Base-by-base conservation (phyloP, 2,888 invertebrate genomes). In the Xanthostigma xanthostigma region DNA sequence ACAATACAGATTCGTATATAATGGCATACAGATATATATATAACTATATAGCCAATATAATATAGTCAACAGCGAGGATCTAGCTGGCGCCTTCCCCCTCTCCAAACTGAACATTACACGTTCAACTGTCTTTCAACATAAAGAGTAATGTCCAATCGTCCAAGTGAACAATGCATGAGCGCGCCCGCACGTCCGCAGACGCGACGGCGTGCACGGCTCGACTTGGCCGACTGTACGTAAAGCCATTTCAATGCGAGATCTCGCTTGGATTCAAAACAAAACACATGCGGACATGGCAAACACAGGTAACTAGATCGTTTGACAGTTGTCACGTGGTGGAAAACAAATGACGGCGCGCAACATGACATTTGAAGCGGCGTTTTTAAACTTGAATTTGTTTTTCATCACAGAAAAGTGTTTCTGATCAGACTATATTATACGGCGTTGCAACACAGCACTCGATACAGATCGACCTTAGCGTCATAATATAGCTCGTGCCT, bases 241-340 rank as follows among this genome's bases (percentile, higher is more conserved):
- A 66, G 64, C 64, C 63, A 67, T 67, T 67, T 65, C 64, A 66
- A 66, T 66, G 66, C 66, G 64, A 62, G 62, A 65, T 65, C 63
- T 64, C 65, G 65, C 64, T 65, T 64, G 65, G 40, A 48, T 66
- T 67, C 66, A 66, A 67, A 67, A 67, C 67, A 67, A 67, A 67
- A 67, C 67, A 66, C 65, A 66, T 66, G 66, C 65, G 62, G 63
- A 64, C 64, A 64, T 64, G 61, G 61, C 34, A 42, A 17, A 13
- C 64, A 64, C 63, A 66, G 64, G 65, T 64, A 65, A 65, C 64
- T 62, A 64, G 64, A 65, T 65, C 62, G 62, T 64, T 66, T 67
- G 67, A 67, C 66, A 66, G 65, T 64, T 64, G 66, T 66, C 66
- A 65, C 64, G 65, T 65, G 65, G 27, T 27, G 27, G 27, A 27